phyloP scores from a whole-genome alignment of 37 sponge, comb jelly and placozoan species.

The Bolinopsis microptera region DNA sequence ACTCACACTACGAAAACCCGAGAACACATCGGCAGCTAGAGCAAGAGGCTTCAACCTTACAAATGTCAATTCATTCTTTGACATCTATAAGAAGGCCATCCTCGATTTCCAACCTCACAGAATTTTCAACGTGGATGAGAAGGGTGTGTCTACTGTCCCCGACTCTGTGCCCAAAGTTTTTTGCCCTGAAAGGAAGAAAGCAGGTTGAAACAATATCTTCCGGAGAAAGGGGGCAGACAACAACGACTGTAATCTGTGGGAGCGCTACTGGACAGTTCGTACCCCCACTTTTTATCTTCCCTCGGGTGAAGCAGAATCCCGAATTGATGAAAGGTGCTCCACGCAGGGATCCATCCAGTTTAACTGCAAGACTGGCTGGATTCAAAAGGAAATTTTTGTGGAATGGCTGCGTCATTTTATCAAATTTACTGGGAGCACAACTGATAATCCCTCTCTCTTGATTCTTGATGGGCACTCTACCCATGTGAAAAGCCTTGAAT shows the following conservation, averaged over 20 bases:
- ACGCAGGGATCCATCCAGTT: background rate
- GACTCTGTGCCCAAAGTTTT: background rate
- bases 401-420: conserved; percentile 1
- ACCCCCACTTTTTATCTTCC: conserved; percentile 1
- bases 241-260: background rate
- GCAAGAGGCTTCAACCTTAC: background rate
- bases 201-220: background rate
- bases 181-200: conserved; percentile 1
- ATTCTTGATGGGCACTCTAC: background rate
- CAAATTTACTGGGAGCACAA: background rate
- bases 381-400: background rate
- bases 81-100: background rate
- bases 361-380: background rate
- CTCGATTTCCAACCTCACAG: background rate
- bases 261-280: conserved; percentile 6
- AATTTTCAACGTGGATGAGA: background rate
- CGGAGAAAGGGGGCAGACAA: background rate
- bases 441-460: background rate
- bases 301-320: background rate
- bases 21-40: background rate
- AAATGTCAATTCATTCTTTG: background rate
- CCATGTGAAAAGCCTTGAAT: conserved; percentile 1
- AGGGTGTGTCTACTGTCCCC: conserved; percentile 18
- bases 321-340: conserved; percentile 23
- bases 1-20: conserved; percentile 19